A percentile compares a stretch with the other conserved stretches of the same genome.
These are phyloP conservation scores for Oryzias melastigma DNA, from an alignment of 2,113 vertebrate genomes.

Conservation along the genomic window DNA sequence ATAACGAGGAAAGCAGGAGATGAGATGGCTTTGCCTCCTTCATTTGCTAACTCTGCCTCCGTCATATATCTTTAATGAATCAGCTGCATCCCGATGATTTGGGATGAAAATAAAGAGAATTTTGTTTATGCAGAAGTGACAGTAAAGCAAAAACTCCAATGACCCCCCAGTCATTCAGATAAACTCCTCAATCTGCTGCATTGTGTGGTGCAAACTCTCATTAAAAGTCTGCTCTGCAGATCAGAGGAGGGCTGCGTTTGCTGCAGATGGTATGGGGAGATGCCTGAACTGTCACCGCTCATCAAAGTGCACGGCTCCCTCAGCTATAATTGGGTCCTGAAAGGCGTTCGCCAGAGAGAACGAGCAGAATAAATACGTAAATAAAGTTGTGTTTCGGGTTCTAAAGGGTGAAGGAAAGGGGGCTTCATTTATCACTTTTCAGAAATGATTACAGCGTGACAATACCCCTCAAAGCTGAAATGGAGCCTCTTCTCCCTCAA, in stretches of 20 bases:
- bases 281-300: slow-evolving; percentile 37
- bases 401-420: slow-evolving; percentile 50
- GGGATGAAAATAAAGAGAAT: slow-evolving; percentile 8
- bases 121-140: slow-evolving; percentile 25
- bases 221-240: slow-evolving; percentile 41
- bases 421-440: slow-evolving; percentile 72
- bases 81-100: slow-evolving; percentile 21
- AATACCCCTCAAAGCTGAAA: slow-evolving; percentile 70
- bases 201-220: slow-evolving; percentile 47
- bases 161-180: slow-evolving; percentile 27
- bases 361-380: slow-evolving; percentile 68
- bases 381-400: slow-evolving; percentile 63
- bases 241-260: slow-evolving; percentile 23
- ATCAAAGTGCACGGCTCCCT: slow-evolving; percentile 51
- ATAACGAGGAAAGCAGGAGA: slow-evolving; percentile 49
- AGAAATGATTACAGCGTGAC: slow-evolving; percentile 75
- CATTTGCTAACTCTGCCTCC: slow-evolving; percentile 34
- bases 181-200: slow-evolving; percentile 49
- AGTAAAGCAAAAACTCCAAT: slow-evolving; percentile 12
- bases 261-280: slow-evolving; percentile 32
- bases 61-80: slow-evolving; percentile 45
- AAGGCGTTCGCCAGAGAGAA: slow-evolving; percentile 53
- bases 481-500: slow-evolving; percentile 70
- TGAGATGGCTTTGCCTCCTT: slow-evolving; percentile 53
- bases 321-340: slow-evolving; percentile 66